Conservation (phyloP, 1,140 invertebrate species). For the Rhagoletis zephyria region DNA sequence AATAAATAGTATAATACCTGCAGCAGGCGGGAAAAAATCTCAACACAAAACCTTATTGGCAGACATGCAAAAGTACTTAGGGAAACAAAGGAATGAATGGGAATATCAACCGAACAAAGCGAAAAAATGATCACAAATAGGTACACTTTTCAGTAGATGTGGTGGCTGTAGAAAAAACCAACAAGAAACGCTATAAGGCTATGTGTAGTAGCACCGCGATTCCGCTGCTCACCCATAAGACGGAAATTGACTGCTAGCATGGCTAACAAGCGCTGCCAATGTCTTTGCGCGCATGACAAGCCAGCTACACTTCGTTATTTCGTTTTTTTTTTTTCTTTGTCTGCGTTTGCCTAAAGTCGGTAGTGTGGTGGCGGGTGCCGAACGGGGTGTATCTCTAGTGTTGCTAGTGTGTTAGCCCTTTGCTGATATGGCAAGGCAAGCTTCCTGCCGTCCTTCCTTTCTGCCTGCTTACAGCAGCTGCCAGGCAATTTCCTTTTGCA, state of each 20-base stretch:
- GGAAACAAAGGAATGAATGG: background rate
- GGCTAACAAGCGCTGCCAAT: conserved; percentile 44
- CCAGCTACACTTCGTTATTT: background rate
- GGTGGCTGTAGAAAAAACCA: background rate
- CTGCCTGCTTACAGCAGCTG: conserved; percentile 10
- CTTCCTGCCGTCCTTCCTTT: too few relatives aligned
- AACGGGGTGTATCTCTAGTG: background rate
- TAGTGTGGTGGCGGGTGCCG: background rate
- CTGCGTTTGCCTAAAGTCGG: background rate
- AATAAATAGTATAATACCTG: background rate
- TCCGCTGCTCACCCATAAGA: background rate
- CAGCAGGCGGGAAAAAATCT: background rate
- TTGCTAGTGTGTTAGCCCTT: background rate
- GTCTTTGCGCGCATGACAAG: conserved; percentile 46
- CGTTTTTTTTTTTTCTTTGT: background rate
- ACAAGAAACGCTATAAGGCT: background rate
- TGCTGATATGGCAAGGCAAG: background rate
- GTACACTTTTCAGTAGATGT: background rate
- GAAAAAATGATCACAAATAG: background rate
- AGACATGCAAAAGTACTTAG: conserved; percentile 47
- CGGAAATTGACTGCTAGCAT: conserved; percentile 17
- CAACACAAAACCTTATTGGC: conserved; percentile 9
- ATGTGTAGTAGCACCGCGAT: background rate
- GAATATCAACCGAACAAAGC: background rate
- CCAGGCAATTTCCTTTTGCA: background rate